phyloP scores from a whole-genome alignment of 2,797 vertebrate genomes.

The Microchirus variegatus region DNA sequence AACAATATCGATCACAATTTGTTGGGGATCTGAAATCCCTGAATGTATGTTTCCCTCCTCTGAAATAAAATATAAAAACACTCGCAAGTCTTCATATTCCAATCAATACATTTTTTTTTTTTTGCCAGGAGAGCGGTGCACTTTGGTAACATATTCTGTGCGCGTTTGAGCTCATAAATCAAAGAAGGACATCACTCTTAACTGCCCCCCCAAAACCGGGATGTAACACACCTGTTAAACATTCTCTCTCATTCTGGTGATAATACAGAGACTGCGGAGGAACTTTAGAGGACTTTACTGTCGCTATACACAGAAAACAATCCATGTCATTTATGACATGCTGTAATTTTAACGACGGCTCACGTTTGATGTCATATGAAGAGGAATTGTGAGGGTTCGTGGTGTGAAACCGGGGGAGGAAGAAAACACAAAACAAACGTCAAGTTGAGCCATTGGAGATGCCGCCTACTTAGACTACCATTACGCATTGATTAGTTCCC shows the following conservation, averaged over 20 bases:
- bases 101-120: background rate
- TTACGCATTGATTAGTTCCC: conserved; percentile 67
- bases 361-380: background rate
- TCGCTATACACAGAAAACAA: conserved; percentile 5
- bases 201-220: background rate
- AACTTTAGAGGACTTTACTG: conserved; percentile 28
- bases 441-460: conserved; percentile 47
- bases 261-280: background rate
- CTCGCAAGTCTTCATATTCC: background rate
- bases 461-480: conserved; percentile 56
- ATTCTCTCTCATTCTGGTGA: background rate
- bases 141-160: background rate
- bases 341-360: background rate
- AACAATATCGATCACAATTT: conserved; percentile 52
- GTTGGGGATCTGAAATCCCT: conserved; percentile 31
- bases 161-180: background rate
- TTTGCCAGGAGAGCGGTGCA: background rate
- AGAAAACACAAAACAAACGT: conserved; percentile 18
- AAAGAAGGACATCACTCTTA: background rate
- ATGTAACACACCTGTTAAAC: background rate
- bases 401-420: conserved; percentile 7
- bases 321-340: background rate
- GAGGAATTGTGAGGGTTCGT: background rate
- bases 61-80: background rate
- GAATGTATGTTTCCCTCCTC: background rate